phyloP scores from a whole-genome alignment of 1,140 invertebrate genomes.

The Cylas formicarius region DNA sequence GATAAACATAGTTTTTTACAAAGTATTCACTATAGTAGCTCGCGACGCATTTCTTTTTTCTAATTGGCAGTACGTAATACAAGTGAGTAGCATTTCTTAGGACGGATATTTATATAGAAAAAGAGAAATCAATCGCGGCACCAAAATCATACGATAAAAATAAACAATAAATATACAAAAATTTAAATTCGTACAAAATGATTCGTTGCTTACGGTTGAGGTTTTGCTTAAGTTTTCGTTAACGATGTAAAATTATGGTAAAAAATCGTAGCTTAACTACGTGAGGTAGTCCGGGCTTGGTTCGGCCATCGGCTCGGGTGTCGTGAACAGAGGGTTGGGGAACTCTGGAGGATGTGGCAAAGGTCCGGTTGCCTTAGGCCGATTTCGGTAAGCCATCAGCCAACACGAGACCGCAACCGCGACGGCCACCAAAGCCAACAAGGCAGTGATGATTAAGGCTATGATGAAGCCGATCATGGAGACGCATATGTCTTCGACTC shows the following conservation, averaged over 20 bases:
- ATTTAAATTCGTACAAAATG: slow-evolving; percentile 24
- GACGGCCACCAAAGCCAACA: slow-evolving; percentile 84
- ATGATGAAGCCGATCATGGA: slow-evolving; percentile 89
- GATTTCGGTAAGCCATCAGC: slow-evolving; percentile 85
- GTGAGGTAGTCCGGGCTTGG: slow-evolving; percentile 74
- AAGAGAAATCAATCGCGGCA: slow-evolving; percentile 22
- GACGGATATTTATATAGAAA: no score
- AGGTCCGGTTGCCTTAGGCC: slow-evolving; percentile 77
- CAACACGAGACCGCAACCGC: slow-evolving; percentile 91
- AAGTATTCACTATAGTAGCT: slow-evolving; percentile 15
- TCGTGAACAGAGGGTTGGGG: slow-evolving; percentile 88
- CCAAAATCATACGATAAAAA: slow-evolving; percentile 7
- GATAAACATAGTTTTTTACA: slow-evolving; percentile 28
- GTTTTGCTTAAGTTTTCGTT: slow-evolving; percentile 23
- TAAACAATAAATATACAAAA: slow-evolving; percentile 27
- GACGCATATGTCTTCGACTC: slow-evolving; percentile 82
- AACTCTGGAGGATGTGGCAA: slow-evolving; percentile 91
- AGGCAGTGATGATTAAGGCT: slow-evolving; percentile 82
- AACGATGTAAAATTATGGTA: slow-evolving; percentile 12
- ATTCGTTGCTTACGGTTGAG: no score
- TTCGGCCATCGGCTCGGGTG: slow-evolving; percentile 68
- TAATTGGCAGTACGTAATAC: slow-evolving; percentile 27
- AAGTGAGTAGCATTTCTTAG: slow-evolving; percentile 32
- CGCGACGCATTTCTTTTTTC: slow-evolving; percentile 6
- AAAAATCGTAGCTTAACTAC: slow-evolving; percentile 25